A percentile compares a stretch with the other conserved stretches of the same genome.
Conservation (phyloP, 2,888 invertebrate species). For the Orchestes rusci region DNA sequence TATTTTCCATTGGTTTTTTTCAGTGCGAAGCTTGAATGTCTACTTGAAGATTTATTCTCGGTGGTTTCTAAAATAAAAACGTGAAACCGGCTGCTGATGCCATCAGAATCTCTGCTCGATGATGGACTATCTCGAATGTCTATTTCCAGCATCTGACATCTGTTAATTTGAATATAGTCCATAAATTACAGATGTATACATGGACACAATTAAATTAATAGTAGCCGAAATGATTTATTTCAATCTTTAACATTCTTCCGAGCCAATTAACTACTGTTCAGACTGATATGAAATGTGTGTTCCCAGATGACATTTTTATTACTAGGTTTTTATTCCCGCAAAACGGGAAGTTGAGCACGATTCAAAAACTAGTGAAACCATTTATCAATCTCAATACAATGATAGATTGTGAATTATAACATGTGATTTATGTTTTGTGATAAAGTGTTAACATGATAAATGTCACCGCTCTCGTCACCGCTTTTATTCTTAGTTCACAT, state of each 20-base stretch:
- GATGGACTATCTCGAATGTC: constrained; percentile 17
- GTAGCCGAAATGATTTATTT: constrained; percentile 15
- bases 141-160: constrained; percentile 15
- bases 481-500: too few relatives aligned
- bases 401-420: too few relatives aligned
- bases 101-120: constrained; percentile 17
- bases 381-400: too few relatives aligned
- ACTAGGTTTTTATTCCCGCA: too few relatives aligned
- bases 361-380: too few relatives aligned
- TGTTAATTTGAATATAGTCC: constrained; percentile 19
- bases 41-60: constrained; percentile 17
- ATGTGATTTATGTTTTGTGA: too few relatives aligned
- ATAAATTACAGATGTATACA: constrained; percentile 16
- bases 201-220: constrained; percentile 18
- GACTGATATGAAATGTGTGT: not conserved
- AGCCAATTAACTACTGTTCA: constrained; percentile 1
- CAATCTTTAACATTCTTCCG: not conserved
- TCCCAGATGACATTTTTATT: too few relatives aligned
- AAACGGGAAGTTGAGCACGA: too few relatives aligned
- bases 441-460: too few relatives aligned
- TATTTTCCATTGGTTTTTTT: constrained; percentile 19
- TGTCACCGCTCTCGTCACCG: too few relatives aligned
- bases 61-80: constrained; percentile 14
- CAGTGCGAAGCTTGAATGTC: constrained; percentile 11
- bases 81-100: constrained; percentile 19